These are phyloP conservation scores for Amaurobius ferox DNA, from an alignment of 2,888 invertebrate genomes.

Conservation along the genomic window DNA sequence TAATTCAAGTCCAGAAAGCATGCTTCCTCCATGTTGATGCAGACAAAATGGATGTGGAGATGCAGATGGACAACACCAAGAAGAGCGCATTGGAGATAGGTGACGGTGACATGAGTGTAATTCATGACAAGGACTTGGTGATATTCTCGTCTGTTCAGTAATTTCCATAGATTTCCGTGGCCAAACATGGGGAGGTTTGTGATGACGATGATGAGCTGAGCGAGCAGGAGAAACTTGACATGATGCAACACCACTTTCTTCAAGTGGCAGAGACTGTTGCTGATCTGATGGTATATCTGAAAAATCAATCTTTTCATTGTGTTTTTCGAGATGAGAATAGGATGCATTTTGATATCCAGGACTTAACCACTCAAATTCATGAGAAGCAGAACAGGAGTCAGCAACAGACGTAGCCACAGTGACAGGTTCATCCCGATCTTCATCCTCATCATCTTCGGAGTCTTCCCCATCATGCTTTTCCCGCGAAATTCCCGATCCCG, in stretches of 20 bases:
- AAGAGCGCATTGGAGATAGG: conserved; percentile 62
- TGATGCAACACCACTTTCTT: conserved; percentile 30
- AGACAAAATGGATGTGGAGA: conserved; percentile 36
- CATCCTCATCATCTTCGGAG: conserved; percentile 58
- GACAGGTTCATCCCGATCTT: conserved; percentile 31
- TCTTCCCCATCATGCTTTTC: conserved; percentile 47
- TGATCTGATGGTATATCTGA: conserved; percentile 1
- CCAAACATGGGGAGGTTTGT: conserved; percentile 26
- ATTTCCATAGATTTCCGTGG: conserved; percentile 28
- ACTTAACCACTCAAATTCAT: conserved; percentile 64
- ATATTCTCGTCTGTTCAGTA: conserved; percentile 23
- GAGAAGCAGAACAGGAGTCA: conserved; percentile 61
- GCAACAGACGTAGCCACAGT: conserved; percentile 28
- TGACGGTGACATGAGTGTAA: conserved; percentile 41
- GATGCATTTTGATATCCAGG: conserved; percentile 17
- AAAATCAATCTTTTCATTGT: neutral
- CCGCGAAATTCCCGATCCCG: conserved; percentile 3
- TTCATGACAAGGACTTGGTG: conserved; percentile 47
- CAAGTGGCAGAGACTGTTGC: neutral
- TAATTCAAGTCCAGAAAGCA: conserved; percentile 45
- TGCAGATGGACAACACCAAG: conserved; percentile 66
- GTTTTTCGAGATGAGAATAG: conserved; percentile 18
- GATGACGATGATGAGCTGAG: conserved; percentile 24
- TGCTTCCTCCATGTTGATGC: conserved; percentile 36
- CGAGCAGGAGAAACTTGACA: conserved; percentile 54